Evolutionary conservation across 2,888 invertebrate genomes (phyloP).

Genomic region (Campoplex nolae): DNA sequence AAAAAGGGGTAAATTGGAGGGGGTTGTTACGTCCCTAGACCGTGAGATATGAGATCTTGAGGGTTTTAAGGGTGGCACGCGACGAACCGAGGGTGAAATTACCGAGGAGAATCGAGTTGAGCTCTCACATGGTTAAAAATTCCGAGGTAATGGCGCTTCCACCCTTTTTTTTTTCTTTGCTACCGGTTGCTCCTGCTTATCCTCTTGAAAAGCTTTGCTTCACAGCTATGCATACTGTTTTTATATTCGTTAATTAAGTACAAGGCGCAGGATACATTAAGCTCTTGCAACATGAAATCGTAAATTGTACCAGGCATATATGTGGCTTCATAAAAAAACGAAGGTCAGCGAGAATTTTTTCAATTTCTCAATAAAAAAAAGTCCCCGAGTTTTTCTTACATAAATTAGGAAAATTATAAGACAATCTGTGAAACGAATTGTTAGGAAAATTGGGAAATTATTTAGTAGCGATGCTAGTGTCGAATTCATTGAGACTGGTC

Average conservation of each 20-base stretch:
- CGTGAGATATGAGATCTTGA: constrained; percentile 68
- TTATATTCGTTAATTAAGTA: not conserved
- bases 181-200: constrained; percentile 32
- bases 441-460: not conserved
- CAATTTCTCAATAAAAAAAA: not conserved
- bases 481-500: not conserved
- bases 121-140: constrained; percentile 55
- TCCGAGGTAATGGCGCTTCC: constrained; percentile 30
- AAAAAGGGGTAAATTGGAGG: constrained; percentile 39
- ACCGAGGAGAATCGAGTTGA: constrained; percentile 70
- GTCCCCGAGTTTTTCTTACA: too few relatives aligned
- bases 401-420: too few relatives aligned
- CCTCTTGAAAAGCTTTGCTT: constrained; percentile 36
- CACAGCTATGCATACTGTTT: constrained; percentile 11
- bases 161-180: constrained; percentile 14
- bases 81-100: constrained; percentile 64
- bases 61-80: constrained; percentile 65
- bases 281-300: not conserved
- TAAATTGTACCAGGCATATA: not conserved
- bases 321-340: not conserved
- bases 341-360: not conserved
- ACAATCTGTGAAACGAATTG: too few relatives aligned
- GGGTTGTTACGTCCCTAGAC: constrained; percentile 47
- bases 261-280: not conserved
- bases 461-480: not conserved